phyloP scores from a whole-genome alignment of 2,797 vertebrate species.

The Eulemur rubriventer region DNA sequence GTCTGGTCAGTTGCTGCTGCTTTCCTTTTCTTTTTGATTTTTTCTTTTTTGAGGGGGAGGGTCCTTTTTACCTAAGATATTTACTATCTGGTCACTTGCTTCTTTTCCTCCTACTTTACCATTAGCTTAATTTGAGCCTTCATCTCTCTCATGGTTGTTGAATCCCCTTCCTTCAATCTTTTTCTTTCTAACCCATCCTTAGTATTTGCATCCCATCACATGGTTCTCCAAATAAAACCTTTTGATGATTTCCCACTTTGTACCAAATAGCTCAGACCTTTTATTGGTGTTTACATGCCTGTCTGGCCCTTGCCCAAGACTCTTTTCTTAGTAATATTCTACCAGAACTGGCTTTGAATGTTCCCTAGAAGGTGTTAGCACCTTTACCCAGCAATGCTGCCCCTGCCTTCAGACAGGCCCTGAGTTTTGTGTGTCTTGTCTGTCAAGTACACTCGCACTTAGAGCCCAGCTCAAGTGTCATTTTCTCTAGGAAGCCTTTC shows the following conservation, averaged over 20 bases:
- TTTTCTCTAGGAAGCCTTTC: constrained; percentile 3
- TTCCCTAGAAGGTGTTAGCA: background rate
- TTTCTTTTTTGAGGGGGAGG: too few species aligned
- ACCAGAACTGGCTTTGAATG: background rate
- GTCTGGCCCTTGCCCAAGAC: background rate
- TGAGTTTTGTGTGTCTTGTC: background rate
- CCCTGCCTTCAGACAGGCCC: background rate
- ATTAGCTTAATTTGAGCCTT: constrained; percentile 10
- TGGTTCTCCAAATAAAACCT: background rate
- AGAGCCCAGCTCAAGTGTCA: background rate
- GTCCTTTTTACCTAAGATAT: background rate
- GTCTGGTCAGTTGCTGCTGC: background rate
- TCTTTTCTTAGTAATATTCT: background rate
- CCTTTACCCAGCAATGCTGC: background rate
- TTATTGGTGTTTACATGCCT: background rate
- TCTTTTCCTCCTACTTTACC: background rate
- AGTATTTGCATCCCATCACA: background rate
- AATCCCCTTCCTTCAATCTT: background rate
- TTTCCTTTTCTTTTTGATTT: background rate
- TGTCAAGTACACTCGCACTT: background rate
- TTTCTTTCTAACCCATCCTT: background rate
- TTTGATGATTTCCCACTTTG: constrained; percentile 8
- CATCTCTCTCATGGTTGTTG: background rate
- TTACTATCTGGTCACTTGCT: background rate
- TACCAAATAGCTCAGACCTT: background rate